Conservation (phyloP, 2,888 invertebrate genomes). For the Lymantria monacha region DNA sequence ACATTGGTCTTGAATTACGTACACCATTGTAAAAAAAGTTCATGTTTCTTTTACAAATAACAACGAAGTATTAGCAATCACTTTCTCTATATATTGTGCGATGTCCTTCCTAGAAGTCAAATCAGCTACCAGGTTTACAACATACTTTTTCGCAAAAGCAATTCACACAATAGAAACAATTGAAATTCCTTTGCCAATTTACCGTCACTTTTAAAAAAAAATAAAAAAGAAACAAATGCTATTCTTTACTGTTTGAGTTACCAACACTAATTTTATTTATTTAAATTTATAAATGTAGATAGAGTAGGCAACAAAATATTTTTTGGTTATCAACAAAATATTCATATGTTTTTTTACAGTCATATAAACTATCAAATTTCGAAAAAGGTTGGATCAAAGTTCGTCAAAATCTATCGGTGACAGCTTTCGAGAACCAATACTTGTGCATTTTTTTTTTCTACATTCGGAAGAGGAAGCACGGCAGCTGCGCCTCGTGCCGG, state of each 20-base stretch:
- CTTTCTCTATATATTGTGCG: conserved; percentile 53
- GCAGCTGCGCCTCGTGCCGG: conserved; percentile 77
- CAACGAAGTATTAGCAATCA: conserved; percentile 39
- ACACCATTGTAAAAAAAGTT: conserved; percentile 14
- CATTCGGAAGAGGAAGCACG: conserved; percentile 76
- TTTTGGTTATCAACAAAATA: conserved; percentile 18
- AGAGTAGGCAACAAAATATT: neutral
- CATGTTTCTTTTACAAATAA: conserved; percentile 29
- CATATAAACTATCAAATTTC: conserved; percentile 24
- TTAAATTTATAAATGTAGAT: too few species aligned
- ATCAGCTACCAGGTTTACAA: conserved; percentile 46
- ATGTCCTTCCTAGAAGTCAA: conserved; percentile 64
- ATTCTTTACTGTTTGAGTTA: too few species aligned
- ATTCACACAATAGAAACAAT: conserved; percentile 16
- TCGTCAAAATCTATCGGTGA: conserved; percentile 60
- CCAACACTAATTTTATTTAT: too few species aligned
- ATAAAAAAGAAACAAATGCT: too few species aligned
- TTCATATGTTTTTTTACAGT: conserved; percentile 14
- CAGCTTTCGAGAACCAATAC: conserved; percentile 63
- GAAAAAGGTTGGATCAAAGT: conserved; percentile 26
- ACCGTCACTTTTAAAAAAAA: too few species aligned
- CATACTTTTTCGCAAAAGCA: conserved; percentile 19
- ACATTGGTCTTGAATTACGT: neutral
- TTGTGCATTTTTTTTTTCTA: conserved; percentile 43
- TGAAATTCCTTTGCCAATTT: conserved; percentile 1